Evolutionary conservation across 2,797 vertebrate genomes (phyloP).

Genomic region (Corythornis leucogaster): DNA sequence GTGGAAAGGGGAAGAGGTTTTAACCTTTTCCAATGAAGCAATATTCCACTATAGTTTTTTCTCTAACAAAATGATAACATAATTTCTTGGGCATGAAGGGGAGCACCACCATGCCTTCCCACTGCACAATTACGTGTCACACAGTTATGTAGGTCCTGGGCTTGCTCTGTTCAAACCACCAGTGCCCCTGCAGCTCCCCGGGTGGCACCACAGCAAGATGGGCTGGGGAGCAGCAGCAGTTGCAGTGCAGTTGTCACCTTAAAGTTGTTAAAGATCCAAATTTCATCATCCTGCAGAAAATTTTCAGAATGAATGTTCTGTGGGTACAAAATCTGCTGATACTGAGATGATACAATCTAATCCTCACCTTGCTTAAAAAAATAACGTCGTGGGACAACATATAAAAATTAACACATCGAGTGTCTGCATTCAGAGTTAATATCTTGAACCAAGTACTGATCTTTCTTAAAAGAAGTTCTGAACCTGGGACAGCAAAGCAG

Average conservation of each 20-base stretch:
- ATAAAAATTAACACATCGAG: background rate
- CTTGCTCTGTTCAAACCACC: too few species aligned
- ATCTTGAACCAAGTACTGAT: background rate
- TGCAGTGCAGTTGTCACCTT: background rate
- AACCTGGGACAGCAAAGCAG: background rate
- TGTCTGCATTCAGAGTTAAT: background rate
- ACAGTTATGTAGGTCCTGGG: too few species aligned
- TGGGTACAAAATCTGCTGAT: background rate
- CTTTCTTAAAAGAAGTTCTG: background rate
- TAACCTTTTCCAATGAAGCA: background rate
- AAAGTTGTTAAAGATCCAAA: background rate
- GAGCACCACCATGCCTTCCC: background rate
- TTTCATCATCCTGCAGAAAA: background rate
- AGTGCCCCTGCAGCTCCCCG: too few species aligned
- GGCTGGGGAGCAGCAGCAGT: background rate
- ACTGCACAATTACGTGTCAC: rapidly evolving
- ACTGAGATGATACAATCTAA: background rate
- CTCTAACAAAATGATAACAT: background rate
- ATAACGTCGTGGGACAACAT: background rate
- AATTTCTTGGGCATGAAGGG: background rate
- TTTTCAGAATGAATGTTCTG: background rate
- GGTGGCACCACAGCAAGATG: too few species aligned
- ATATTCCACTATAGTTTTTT: background rate
- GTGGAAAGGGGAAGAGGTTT: background rate
- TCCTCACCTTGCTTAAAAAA: background rate